Evolutionary conservation across 2,888 invertebrate species (phyloP).

Genomic region (Luffia ferchaultella): DNA sequence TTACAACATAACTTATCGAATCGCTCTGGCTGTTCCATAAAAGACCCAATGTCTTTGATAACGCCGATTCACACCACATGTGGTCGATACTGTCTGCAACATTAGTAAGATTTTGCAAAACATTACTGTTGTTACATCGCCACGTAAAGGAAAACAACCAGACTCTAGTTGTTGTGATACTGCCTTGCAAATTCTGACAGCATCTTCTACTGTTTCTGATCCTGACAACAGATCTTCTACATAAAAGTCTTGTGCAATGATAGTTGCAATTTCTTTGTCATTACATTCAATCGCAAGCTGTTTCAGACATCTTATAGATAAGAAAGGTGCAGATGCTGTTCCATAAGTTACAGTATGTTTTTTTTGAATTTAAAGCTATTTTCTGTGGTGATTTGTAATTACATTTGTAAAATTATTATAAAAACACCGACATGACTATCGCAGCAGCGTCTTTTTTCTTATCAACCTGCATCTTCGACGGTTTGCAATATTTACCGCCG

Average conservation of each 20-base stretch:
- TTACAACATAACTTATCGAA: no score
- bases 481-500: no score
- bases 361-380: no score
- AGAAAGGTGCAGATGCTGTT: conserved; percentile 22
- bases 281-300: conserved; percentile 23
- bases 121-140: conserved; percentile 2
- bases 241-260: conserved; percentile 17
- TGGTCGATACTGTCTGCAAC: no score
- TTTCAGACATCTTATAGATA: conserved; percentile 20
- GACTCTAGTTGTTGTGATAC: conserved; percentile 9
- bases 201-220: conserved; percentile 6
- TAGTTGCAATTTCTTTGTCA: conserved; percentile 15
- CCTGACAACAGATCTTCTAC: conserved; percentile 20
- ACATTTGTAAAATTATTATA: no score
- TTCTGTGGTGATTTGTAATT: no score
- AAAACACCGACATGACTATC: no score
- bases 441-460: no score
- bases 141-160: conserved; percentile 16
- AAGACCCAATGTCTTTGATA: conserved; percentile 14
- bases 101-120: no score
- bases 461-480: no score
- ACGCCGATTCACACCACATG: no score
- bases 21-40: no score
- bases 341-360: conserved; percentile 23
- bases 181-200: not conserved